These are phyloP conservation scores for Agrotis clavis DNA, from an alignment of 2,888 invertebrate genomes.

Conservation along the genomic window DNA sequence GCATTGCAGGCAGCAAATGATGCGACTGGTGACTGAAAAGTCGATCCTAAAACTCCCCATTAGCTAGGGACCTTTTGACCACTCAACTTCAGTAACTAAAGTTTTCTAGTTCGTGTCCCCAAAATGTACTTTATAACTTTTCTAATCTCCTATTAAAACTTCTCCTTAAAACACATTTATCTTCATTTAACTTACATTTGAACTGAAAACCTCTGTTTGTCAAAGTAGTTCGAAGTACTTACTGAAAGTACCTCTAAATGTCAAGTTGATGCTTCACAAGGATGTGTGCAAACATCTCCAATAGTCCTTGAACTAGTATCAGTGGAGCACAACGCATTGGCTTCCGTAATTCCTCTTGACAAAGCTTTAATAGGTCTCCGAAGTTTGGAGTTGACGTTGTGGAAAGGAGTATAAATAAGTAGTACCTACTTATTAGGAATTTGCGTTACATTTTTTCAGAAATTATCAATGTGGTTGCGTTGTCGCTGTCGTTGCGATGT, in stretches of 20 bases:
- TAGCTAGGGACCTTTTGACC: too few species aligned
- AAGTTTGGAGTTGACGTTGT: not conserved
- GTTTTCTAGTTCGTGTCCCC: too few species aligned
- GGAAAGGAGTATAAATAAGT: not conserved
- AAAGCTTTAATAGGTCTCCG: conserved; percentile 6
- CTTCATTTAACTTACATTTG: not conserved
- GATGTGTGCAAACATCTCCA: conserved; percentile 3
- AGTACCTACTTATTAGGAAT: not conserved
- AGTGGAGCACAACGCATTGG: not conserved
- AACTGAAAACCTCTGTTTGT: not conserved
- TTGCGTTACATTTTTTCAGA: not conserved
- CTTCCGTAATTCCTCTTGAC: not conserved
- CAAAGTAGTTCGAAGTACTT: not conserved
- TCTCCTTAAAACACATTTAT: not conserved
- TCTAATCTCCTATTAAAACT: too few species aligned
- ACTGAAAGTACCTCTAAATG: conserved; percentile 10
- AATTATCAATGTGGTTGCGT: too few species aligned
- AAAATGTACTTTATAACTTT: too few species aligned
- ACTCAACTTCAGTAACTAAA: too few species aligned
- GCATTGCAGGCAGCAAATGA: too few species aligned
- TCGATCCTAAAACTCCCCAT: too few species aligned
- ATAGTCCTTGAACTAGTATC: conserved; percentile 18
- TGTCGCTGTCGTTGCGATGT: too few species aligned
- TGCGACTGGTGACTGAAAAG: too few species aligned
- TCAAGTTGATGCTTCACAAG: conserved; percentile 7